phyloP scores from a whole-genome alignment of 2,888 invertebrate species.

The Aporophyla nigra region DNA sequence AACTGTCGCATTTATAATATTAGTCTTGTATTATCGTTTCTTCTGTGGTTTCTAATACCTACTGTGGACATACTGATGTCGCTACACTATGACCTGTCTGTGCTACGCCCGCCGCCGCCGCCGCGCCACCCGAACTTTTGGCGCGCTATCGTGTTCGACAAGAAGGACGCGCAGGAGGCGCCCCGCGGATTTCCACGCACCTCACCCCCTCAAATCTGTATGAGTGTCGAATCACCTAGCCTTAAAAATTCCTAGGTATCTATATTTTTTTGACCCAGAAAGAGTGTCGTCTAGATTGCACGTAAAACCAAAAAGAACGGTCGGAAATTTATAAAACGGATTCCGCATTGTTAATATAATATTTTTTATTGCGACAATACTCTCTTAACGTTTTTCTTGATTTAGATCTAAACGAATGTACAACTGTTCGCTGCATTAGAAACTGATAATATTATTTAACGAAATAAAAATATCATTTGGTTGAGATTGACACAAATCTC shows the following conservation, averaged over 20 bases:
- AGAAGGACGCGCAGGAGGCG: no score
- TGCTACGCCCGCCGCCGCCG: no score
- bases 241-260: not conserved
- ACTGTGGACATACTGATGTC: no score
- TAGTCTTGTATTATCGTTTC: no score
- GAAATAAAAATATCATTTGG: not conserved
- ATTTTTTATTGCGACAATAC: not conserved
- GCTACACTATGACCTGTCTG: no score
- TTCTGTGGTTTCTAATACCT: no score
- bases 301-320: conserved; percentile 5
- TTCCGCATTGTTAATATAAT: not conserved
- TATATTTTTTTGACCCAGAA: not conserved
- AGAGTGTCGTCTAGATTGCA: not conserved
- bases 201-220: no score
- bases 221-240: no score
- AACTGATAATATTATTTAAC: conserved; percentile 2
- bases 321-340: not conserved
- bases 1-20: no score
- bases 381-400: conserved; percentile 2
- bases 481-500: not conserved
- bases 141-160: no score
- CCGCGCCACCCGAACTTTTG: no score
- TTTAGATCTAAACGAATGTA: not conserved
- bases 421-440: not conserved
- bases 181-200: no score